A percentile compares a stretch with the other conserved stretches of the same genome.
These are phyloP conservation scores for Drosophila mayri DNA, from an alignment of 1,140 invertebrate genomes.

Conservation along the genomic window DNA sequence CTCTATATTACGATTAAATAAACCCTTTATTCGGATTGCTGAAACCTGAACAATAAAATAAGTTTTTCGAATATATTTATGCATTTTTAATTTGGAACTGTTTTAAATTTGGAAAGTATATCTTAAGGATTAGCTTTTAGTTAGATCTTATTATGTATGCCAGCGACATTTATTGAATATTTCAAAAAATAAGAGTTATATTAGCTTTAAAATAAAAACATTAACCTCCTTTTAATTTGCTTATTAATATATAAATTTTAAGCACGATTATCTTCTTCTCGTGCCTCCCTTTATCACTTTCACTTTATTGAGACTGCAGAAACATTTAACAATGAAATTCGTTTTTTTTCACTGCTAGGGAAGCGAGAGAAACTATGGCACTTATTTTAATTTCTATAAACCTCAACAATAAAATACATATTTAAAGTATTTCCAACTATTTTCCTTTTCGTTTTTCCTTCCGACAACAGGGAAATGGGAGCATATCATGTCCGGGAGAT, in stretches of 20 bases:
- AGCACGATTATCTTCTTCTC: background rate
- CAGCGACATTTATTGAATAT: background rate
- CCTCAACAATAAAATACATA: conserved; percentile 16
- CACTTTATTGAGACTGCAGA: background rate
- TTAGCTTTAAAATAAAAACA: no score
- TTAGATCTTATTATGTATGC: background rate
- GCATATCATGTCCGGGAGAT: conserved; percentile 40
- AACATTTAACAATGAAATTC: background rate
- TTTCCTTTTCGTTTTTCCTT: conserved; percentile 14
- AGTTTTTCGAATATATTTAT: conserved; percentile 66
- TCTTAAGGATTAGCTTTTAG: background rate
- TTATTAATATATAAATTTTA: background rate
- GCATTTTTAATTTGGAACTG: conserved; percentile 4
- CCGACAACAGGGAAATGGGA: conserved; percentile 34
- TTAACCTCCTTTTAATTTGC: background rate
- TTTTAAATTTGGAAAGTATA: background rate
- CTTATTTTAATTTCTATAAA: conserved; percentile 11
- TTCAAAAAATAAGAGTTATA: background rate
- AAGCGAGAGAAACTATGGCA: conserved; percentile 3
- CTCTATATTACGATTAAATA: conserved; percentile 74
- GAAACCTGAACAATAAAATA: conserved; percentile 76
- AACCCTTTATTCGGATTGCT: conserved; percentile 70
- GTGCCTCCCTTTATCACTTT: background rate
- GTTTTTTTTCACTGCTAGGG: background rate
- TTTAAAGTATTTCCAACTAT: conserved; percentile 26